Base-by-base conservation (phyloP, 2,113 vertebrate species). In the Crotalus helleri region DNA sequence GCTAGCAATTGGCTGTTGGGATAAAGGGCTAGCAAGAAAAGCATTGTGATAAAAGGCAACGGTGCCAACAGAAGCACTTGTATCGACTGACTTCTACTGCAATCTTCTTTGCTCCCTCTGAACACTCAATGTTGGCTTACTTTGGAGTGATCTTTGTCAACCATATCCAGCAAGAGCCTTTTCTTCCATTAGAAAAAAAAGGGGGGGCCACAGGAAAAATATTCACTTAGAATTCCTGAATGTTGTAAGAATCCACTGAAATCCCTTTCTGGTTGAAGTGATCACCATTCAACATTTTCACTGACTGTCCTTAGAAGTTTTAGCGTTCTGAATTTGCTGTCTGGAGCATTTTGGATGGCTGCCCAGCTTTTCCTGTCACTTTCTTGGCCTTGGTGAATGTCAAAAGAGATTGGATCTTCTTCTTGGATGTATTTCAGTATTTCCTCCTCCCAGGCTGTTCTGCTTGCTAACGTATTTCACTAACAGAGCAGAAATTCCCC, bases 361-460 rank as follows among this genome's bases (percentile, higher is more conserved):
- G 81, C 89, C 88, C 85, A 39, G 33, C 21, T 57, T 59, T 29
- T 24, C 3, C 74, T 39, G 23, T n/a, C 29, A 24, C 49, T 87
- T 87, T 44, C 88, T 86, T 87, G 57, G 89, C 57, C 57, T 90
- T 44, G 53, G 23, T 86, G 46, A 85, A 86, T 90, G 88, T 90
- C 88, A 85, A 64, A 59, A 54, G 19, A 87, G 57, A 3, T 0
- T 3, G 46, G 86, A 29, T 57, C 59, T 39, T 90, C 10, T 26
- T 61, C 59, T 61, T 91, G 90, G 91, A 92, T 88, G n/a, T 94
- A 59, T 11, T 57, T 86, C 54, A 58, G 39, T 0, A 0, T 89
- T 87, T 91, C 88, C 0, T 94, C 39, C 88, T 88, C 54, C 85
- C 69, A 39, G 91, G 92, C 74, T 94, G 93, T 21, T 26, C 90